Percentiles rank a stretch among this genome's conserved stretches.
Evolutionary conservation across 1,140 invertebrate species (phyloP).

Genomic region (Drosophila sp.): DNA sequence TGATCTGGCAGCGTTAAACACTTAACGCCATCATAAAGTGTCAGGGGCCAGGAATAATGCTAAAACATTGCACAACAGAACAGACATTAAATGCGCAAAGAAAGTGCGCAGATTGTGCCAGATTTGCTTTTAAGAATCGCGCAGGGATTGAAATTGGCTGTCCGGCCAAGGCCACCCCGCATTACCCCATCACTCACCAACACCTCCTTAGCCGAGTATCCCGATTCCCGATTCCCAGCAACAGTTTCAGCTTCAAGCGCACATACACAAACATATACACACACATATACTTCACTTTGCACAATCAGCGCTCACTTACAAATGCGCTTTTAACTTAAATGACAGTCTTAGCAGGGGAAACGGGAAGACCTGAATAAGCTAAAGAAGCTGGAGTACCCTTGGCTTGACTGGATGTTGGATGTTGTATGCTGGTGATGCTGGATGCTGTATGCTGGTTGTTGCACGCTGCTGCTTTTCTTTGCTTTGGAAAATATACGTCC

Average conservation of each 20-base stretch:
- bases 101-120: conserved; percentile 52
- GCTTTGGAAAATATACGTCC: conserved; percentile 58
- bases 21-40: conserved; percentile 53
- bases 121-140: conserved; percentile 76
- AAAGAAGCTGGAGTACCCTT: conserved; percentile 4
- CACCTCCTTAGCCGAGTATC: not conserved
- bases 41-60: conserved; percentile 42
- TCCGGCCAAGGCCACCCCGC: conserved; percentile 18
- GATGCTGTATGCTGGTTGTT: too few relatives aligned
- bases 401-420: conserved; percentile 5
- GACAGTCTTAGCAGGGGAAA: conserved; percentile 54
- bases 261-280: not conserved
- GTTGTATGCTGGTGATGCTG: too few relatives aligned
- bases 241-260: conserved; percentile 12
- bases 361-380: not conserved
- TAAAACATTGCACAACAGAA: conserved; percentile 65
- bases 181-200: too few relatives aligned
- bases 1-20: conserved; percentile 50
- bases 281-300: conserved; percentile 10
- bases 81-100: conserved; percentile 50
- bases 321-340: conserved; percentile 81
- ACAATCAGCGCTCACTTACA: conserved; percentile 56
- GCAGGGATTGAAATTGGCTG: conserved; percentile 53
- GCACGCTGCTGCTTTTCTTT: too few relatives aligned
- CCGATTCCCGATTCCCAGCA: conserved; percentile 21